Conservation (phyloP, 2,888 invertebrate species). For the Platypus cylindrus region DNA sequence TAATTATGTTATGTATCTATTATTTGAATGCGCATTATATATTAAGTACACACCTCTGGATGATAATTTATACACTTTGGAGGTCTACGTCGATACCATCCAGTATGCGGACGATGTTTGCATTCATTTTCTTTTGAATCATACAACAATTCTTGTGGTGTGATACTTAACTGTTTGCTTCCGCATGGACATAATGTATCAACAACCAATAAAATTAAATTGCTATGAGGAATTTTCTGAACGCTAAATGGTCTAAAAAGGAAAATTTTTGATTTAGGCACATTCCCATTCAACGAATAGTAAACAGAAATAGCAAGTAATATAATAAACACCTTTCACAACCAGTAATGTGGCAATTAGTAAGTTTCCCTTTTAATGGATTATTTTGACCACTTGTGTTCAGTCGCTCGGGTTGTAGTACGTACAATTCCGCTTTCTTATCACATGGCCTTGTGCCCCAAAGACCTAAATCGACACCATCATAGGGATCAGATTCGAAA, state of each 20-base stretch:
- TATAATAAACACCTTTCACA: conserved; percentile 79
- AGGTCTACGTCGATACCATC: conserved; percentile 59
- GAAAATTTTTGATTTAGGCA: conserved; percentile 5
- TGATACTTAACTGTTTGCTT: conserved; percentile 72
- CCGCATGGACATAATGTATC: conserved; percentile 83
- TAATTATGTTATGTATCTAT: neutral
- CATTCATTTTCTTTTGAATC: conserved; percentile 39
- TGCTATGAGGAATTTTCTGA: conserved; percentile 82
- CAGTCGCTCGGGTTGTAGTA: conserved; percentile 66
- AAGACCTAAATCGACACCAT: conserved; percentile 33
- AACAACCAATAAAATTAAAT: conserved; percentile 76
- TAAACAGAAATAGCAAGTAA: too few species aligned
- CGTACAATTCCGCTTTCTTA: conserved; percentile 76
- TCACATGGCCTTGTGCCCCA: conserved; percentile 68
- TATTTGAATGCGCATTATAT: too few species aligned
- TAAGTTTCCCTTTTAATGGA: conserved; percentile 77
- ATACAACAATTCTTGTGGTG: conserved; percentile 55
- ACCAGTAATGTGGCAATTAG: conserved; percentile 76
- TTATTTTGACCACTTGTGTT: conserved; percentile 67
- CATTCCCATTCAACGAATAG: neutral
- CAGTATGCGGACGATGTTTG: conserved; percentile 49
- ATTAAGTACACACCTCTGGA: conserved; percentile 56
- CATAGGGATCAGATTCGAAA: conserved; percentile 32
- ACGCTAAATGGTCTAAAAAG: conserved; percentile 71
- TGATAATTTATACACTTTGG: conserved; percentile 80